Conservation (phyloP, 2,113 vertebrate genomes). For the Sphaerodactylus townsendi region DNA sequence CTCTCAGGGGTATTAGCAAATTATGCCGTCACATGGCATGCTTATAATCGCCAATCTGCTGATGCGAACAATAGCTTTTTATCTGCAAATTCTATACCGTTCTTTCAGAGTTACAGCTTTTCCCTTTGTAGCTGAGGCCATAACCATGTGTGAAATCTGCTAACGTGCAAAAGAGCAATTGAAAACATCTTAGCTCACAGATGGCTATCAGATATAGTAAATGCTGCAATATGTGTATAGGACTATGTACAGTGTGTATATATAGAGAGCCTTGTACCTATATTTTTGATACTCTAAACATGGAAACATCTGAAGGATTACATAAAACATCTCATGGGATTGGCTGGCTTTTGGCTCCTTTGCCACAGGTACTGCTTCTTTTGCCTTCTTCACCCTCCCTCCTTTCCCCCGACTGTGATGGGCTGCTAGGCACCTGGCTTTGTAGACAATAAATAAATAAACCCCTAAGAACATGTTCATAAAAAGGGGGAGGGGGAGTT, state of each 20-base stretch:
- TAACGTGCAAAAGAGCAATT: not conserved
- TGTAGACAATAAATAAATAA: too few relatives aligned
- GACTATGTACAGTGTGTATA: too few relatives aligned
- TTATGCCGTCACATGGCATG: not conserved
- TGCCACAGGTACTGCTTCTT: too few relatives aligned
- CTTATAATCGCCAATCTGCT: rapidly evolving
- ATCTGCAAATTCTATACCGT: rapidly evolving
- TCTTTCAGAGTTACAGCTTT: not conserved
- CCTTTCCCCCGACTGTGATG: too few relatives aligned
- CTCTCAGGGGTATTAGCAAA: rapidly evolving
- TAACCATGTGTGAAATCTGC: not conserved
- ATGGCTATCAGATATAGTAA: not conserved
- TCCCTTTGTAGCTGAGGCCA: not conserved
- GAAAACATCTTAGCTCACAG: not conserved
- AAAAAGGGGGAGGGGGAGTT: too few relatives aligned
- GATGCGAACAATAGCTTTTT: rapidly evolving
- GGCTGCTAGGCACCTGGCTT: too few relatives aligned
- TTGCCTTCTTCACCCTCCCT: too few relatives aligned
- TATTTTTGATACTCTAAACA: not conserved
- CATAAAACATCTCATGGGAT: not conserved
- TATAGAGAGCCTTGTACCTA: not conserved
- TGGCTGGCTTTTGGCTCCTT: too few relatives aligned
- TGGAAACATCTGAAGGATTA: not conserved
- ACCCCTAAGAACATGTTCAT: too few relatives aligned
- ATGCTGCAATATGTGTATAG: not conserved